These are phyloP conservation scores for Caligus rogercresseyi DNA, from an alignment of 1,140 invertebrate genomes.

Conservation along the genomic window DNA sequence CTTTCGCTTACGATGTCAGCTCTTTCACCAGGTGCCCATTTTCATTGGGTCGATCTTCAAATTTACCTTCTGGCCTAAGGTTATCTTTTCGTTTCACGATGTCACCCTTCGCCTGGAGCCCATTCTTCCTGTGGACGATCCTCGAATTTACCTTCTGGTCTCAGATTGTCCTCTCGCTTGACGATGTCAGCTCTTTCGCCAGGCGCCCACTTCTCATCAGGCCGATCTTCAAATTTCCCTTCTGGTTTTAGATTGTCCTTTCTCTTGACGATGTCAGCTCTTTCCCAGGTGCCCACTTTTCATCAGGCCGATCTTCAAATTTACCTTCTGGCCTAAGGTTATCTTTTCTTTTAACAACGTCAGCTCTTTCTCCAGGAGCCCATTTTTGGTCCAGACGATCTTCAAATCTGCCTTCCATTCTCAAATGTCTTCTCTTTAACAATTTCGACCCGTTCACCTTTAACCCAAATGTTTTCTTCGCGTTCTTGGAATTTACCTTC, in stretches of 20 bases:
- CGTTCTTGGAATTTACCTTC: conserved; percentile 23
- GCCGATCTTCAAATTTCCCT: conserved; percentile 28
- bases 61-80: conserved; percentile 42
- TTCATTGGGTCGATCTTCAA: conserved; percentile 25
- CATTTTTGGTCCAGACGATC: conserved; percentile 26
- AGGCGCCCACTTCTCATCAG: background rate
- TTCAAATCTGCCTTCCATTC: conserved; percentile 25
- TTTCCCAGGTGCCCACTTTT: conserved; percentile 23
- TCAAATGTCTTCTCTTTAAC: conserved; percentile 30
- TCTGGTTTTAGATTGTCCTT: background rate
- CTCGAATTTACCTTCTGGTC: conserved; percentile 22
- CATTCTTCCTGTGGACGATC: conserved; percentile 30
- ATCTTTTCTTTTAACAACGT: conserved; percentile 13
- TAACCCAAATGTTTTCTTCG: conserved; percentile 20
- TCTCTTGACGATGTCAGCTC: background rate
- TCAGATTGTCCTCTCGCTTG: conserved; percentile 37
- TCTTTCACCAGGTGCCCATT: conserved; percentile 19
- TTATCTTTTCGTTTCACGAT: conserved; percentile 33
- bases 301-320: conserved; percentile 33
- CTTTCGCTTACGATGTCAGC: conserved; percentile 22
- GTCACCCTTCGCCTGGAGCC: conserved; percentile 29
- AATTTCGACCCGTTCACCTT: conserved; percentile 30
- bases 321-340: conserved; percentile 31
- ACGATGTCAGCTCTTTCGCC: conserved; percentile 31
- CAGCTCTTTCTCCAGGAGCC: conserved; percentile 16